phyloP scores from a whole-genome alignment of 2,113 vertebrate genomes.

The Semicossyphus pulcher region DNA sequence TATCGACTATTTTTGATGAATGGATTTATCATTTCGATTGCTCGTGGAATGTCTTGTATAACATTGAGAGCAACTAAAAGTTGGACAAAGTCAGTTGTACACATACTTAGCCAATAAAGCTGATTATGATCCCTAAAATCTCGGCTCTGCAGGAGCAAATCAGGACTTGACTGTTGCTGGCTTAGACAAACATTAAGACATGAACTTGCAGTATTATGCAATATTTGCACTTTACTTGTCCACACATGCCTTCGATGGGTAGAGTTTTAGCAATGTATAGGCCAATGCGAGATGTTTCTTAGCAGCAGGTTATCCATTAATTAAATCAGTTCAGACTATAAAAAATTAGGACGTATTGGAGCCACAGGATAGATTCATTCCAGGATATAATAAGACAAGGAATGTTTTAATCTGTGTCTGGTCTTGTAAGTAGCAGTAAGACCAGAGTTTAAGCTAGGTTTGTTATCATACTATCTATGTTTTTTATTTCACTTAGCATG shows the following conservation, averaged over 20 bases:
- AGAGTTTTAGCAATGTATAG: not conserved
- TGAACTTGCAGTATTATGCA: not conserved
- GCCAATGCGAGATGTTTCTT: not conserved
- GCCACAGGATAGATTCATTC: not conserved
- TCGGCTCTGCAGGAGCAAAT: not conserved
- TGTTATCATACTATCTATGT: not conserved
- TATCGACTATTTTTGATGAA: too few species aligned
- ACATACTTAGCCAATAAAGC: not conserved
- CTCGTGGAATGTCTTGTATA: not conserved
- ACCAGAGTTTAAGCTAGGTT: too few species aligned
- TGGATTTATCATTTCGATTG: too few species aligned
- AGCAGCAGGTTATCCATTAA: not conserved
- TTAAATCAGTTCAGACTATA: not conserved
- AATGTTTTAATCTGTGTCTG: not conserved
- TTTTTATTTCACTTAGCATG: not conserved
- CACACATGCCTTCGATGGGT: not conserved
- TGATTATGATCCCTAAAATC: not conserved
- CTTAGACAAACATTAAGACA: not conserved
- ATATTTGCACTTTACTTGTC: not conserved
- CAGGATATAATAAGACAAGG: not conserved
- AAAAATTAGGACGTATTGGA: too few species aligned
- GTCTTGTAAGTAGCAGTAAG: not conserved
- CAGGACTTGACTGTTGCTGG: not conserved
- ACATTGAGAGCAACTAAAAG: not conserved
- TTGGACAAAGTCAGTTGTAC: not conserved